These are phyloP conservation scores for Paramormyrops kingsleyae DNA, from an alignment of 2,113 vertebrate species.

Conservation along the genomic window DNA sequence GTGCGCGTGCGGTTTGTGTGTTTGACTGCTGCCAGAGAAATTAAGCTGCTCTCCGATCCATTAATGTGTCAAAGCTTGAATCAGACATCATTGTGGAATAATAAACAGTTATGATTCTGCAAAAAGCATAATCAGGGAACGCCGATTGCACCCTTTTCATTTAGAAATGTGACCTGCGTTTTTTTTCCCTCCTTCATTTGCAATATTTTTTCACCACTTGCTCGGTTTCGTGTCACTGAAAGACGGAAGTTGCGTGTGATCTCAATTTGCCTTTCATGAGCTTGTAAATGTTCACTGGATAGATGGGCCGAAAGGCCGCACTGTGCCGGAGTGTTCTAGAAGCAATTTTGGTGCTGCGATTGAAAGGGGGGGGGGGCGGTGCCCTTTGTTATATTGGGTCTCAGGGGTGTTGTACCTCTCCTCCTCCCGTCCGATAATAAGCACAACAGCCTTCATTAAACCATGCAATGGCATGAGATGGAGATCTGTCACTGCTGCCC, in stretches of 20 bases:
- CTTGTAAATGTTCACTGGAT: conserved; percentile 50
- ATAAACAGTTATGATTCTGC: neutral
- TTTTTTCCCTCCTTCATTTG: conserved; percentile 14
- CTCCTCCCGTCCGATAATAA: conserved; percentile 19
- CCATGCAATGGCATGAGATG: conserved; percentile 5
- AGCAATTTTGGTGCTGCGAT: conserved; percentile 55
- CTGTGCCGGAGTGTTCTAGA: conserved; percentile 45
- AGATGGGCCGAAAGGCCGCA: conserved; percentile 1
- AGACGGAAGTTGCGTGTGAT: conserved; percentile 21
- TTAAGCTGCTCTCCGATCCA: neutral
- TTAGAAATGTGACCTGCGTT: neutral
- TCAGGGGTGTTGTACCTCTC: conserved; percentile 48
- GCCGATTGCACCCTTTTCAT: neutral
- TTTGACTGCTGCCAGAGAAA: neutral
- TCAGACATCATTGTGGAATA: neutral
- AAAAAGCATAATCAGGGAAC: neutral
- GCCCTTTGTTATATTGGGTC: conserved; percentile 54
- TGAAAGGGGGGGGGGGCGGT: conserved; percentile 38
- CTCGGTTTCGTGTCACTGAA: conserved; percentile 22
- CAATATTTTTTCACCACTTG: conserved; percentile 16
- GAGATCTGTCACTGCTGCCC: neutral
- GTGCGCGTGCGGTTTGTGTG: neutral
- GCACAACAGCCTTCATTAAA: conserved; percentile 30
- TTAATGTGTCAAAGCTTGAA: conserved; percentile 9
- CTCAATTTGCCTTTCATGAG: conserved; percentile 53